Percentiles rank a stretch among this genome's conserved stretches.
Evolutionary conservation across 2,113 vertebrate genomes (phyloP).

Genomic region (Pelvicachromis taeniatus): DNA sequence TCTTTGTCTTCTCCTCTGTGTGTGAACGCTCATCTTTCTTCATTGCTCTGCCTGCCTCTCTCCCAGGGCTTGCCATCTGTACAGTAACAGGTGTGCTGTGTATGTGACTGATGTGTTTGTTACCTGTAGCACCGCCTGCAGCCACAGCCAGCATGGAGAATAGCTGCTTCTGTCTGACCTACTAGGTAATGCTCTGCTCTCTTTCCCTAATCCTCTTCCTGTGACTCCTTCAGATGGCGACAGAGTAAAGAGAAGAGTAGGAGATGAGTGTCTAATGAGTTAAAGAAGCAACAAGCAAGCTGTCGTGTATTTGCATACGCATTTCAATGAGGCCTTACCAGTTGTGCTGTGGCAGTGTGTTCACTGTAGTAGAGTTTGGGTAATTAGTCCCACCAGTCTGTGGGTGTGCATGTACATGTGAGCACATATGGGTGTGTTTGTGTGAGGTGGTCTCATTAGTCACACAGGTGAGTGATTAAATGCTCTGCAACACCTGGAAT

Average conservation of each 20-base stretch:
- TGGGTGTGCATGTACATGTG: background rate
- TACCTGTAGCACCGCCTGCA: slow-evolving; percentile 64
- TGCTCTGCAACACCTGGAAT: slow-evolving; percentile 57
- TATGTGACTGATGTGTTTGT: slow-evolving; percentile 67
- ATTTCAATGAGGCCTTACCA: slow-evolving; percentile 24
- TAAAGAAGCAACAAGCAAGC: background rate
- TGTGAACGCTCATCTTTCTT: slow-evolving; percentile 65
- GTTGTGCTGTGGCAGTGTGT: slow-evolving; percentile 5
- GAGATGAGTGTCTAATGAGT: slow-evolving; percentile 13
- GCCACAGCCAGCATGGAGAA: slow-evolving; percentile 21
- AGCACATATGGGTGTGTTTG: background rate
- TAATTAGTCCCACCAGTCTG: slow-evolving; percentile 64
- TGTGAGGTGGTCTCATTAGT: slow-evolving; percentile 32
- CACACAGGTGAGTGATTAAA: slow-evolving; percentile 66
- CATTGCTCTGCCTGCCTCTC: slow-evolving; percentile 49
- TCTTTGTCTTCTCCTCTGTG: slow-evolving; percentile 36
- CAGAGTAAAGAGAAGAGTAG: background rate
- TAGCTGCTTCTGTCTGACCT: slow-evolving; percentile 35
- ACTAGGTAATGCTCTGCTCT: background rate
- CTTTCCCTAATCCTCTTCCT: background rate
- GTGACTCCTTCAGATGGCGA: background rate
- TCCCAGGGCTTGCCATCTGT: slow-evolving; percentile 64
- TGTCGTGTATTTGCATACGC: slow-evolving; percentile 12
- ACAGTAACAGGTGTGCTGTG: slow-evolving; percentile 64
- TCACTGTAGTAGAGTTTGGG: slow-evolving; percentile 26